Evolutionary conservation across 30 jellyfish, hydroid and myxozoan genomes (phyloP), one percentile per base, ranked within the genome.

Genomic region (Hydra vulgaris): DNA sequence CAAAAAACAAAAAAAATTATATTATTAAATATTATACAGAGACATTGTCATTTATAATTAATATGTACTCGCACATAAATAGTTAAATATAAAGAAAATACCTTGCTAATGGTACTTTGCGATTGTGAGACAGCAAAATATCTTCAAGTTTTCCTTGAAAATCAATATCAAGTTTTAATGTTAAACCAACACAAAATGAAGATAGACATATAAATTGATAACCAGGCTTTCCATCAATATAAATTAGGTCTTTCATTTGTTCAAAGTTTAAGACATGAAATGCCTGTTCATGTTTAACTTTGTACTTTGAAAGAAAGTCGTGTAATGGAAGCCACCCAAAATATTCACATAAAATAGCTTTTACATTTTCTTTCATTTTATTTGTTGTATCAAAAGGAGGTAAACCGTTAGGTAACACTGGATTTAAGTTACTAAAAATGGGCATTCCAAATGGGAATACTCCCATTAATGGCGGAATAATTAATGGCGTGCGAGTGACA

Each of bases 151-250:
- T 76, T 16, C 21, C 53, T 7, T 69, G 67, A 70, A 89, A 53
- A 25, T 71, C 84, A 23, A 18, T 17, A 73, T 80, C 86, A 21
- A 5, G 22, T 27, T 81, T 79, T 23, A 89, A 20, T 0, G 67
- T 83, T 17, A 18, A 55, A 26, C 95, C 77, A 75, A 71, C 81
- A 0, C 89, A 79, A 53, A 54, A 61, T 24, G 25, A 21, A 20
- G 76, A 25, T 21, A 81, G 72, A 67, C 94, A 90, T 15, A 85
- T 83, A 66, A 86, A 84, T 70, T 79, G 85, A 27, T 69, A 61
- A 16, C 96, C 95, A 66, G 96, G 95, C 76, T 56, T 74, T 23
- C 97, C 97, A 77, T 85, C 97, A 23, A 90, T 66, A 26, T 70
- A 89, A 21, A 89, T 82, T 18, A 80, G 56, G 54, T 81, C 95